Base-by-base conservation (phyloP, 2,888 invertebrate species). In the Imbricaverruca yamaguchii region DNA sequence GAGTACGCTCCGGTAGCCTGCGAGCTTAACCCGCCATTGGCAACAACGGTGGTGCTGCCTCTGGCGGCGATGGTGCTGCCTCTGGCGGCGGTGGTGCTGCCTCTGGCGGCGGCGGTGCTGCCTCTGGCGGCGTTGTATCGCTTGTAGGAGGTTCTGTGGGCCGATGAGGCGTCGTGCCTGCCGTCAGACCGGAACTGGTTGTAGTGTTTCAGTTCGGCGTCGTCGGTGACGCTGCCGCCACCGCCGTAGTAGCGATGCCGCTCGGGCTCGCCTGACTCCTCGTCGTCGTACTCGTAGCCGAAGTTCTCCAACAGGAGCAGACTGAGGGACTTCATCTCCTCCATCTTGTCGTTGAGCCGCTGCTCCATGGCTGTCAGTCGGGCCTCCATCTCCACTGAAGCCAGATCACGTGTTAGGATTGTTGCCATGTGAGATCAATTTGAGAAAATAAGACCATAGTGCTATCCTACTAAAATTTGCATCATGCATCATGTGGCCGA, bases 361-460 rank as follows among this genome's bases (percentile, higher is more conserved):
- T 74, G 53, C 53, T 74, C 74, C 21, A 55, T 74, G 18, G 53
- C 74, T 4, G 21, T 8, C 8, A 74, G 74, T 11, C 74, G 74
- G 9, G 74, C 55, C 74, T 74, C 74, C 74, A 74, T 74, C 55
- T 74, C 74, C 55, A 55, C 74, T 74, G 80, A 15, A 61, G 79
- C 53, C 25, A n/a, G 53, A 53, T 80, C 23, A 83, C 61, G 61
- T 8, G 77, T n/a, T 9, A 81, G 55, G 78, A 39, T 39, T 39
- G 1, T 39, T 39, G 39, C 39, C 39, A 3, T 39, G 39, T 39
- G 39, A 4, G 39, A 1, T 39, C 39, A 39, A 39, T 39, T 39
- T 39, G 39, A 4, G 4, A 1, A 39, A 39, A 1, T 39, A 39
- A 39, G 39, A 39, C 39, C 39, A 4, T 39, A 39, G 39, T 39